A percentile compares a stretch with the other conserved stretches of the same genome.
Conservation (phyloP, 2,888 invertebrate species). For the Drosophila ezoana region DNA sequence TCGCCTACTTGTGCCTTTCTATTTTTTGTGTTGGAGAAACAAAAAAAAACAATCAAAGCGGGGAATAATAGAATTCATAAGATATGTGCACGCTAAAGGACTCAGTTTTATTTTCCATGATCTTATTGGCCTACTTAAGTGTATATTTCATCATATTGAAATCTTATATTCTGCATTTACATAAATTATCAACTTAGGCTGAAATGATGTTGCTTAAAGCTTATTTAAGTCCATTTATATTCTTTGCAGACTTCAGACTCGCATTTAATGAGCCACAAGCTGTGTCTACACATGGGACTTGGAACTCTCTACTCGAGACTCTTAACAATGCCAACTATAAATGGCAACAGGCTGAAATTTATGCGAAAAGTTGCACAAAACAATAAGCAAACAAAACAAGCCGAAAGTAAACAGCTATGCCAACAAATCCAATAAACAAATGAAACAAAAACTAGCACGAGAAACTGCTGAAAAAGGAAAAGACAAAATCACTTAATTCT, state of each 20-base stretch:
- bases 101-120: not conserved
- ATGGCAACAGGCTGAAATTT: conserved; percentile 74
- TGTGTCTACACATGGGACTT: conserved; percentile 50
- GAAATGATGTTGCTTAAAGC: conserved; percentile 25
- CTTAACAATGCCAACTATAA: conserved; percentile 56
- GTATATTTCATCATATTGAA: not conserved
- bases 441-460: conserved; percentile 45
- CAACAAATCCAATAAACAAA: conserved; percentile 59
- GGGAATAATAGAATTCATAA: no score
- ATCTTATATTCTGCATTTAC: not conserved
- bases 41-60: not conserved
- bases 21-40: not conserved
- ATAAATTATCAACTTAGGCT: conserved; percentile 32
- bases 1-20: not conserved
- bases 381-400: conserved; percentile 63
- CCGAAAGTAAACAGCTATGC: conserved; percentile 38
- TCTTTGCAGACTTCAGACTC: conserved; percentile 45
- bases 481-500: conserved; percentile 65
- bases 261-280: conserved; percentile 63
- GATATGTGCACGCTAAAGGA: no score
- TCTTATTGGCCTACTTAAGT: not conserved
- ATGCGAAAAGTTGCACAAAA: conserved; percentile 73
- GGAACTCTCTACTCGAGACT: conserved; percentile 24
- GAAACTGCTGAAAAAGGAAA: conserved; percentile 48
- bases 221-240: conserved; percentile 58